Conservation (phyloP, 1,140 invertebrate genomes). For the Drosophila ficusphila region DNA sequence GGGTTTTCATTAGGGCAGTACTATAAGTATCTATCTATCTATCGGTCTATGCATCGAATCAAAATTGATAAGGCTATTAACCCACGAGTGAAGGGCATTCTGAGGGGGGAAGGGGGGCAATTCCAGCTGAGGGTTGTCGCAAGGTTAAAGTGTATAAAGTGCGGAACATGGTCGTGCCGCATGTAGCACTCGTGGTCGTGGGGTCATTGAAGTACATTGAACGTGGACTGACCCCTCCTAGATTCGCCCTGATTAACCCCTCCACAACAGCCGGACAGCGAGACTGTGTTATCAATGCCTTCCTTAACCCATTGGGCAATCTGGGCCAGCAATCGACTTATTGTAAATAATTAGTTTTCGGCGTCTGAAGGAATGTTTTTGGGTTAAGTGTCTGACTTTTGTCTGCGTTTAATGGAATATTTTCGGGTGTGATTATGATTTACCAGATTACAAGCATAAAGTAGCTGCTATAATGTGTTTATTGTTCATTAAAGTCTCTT, state of each 20-base stretch:
- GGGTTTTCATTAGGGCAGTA: not conserved
- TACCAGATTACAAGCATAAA: not conserved
- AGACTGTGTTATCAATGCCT: constrained; percentile 20
- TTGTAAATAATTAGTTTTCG: constrained; percentile 18
- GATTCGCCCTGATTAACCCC: constrained; percentile 11
- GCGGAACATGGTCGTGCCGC: constrained; percentile 29
- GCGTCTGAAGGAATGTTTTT: constrained; percentile 7
- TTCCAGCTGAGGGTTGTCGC: constrained; percentile 27
- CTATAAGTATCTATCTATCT: constrained; percentile 15
- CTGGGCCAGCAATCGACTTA: constrained; percentile 16
- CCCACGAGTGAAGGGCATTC: constrained; percentile 3
- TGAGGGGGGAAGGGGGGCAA: not conserved
- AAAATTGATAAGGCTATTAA: constrained; percentile 67
- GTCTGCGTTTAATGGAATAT: not conserved
- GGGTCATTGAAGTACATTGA: constrained; percentile 48
- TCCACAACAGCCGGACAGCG: not conserved
- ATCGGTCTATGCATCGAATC: constrained; percentile 23
- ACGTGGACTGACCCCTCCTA: constrained; percentile 13
- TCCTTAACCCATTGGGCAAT: constrained; percentile 24
- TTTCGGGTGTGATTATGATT: not conserved
- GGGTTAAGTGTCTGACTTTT: not conserved
- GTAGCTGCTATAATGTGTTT: not conserved
- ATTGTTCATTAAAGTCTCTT: too few species aligned
- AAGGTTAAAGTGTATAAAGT: constrained; percentile 32
- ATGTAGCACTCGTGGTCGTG: constrained; percentile 1